A percentile compares a stretch with the other conserved stretches of the same genome.
phyloP scores from a whole-genome alignment of 2,113 vertebrate species.

The Prionailurus bengalensis region DNA sequence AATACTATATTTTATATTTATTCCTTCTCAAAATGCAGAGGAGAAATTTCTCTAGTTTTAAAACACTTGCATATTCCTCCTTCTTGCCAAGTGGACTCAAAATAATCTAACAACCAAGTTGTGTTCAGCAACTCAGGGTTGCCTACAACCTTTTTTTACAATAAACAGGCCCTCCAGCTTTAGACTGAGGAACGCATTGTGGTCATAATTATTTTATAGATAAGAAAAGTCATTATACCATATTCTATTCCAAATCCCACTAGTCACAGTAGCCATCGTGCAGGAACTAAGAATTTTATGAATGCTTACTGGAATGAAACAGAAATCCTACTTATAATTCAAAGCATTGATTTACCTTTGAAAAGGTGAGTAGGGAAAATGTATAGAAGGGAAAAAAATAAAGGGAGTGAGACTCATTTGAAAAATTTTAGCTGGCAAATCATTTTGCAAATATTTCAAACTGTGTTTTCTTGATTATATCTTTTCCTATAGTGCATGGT shows the following conservation, averaged over 20 bases:
- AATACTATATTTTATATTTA: neutral
- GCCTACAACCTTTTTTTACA: neutral
- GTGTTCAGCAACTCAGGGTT: neutral
- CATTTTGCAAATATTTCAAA: neutral
- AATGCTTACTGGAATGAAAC: neutral
- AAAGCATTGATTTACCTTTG: neutral
- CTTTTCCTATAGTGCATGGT: neutral
- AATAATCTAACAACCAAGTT: neutral
- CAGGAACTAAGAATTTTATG: neutral
- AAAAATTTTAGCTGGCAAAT: conserved; percentile 34
- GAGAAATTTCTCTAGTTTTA: neutral
- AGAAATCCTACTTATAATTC: neutral
- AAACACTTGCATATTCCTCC: neutral
- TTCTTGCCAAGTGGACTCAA: neutral
- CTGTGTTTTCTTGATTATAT: conserved; percentile 29
- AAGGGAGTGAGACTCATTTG: neutral
- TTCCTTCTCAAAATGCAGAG: neutral
- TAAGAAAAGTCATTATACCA: neutral
- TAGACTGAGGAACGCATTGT: neutral
- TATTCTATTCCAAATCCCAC: neutral
- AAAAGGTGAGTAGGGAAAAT: neutral
- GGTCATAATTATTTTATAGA: neutral
- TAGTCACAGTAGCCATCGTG: neutral
- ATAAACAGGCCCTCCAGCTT: neutral
- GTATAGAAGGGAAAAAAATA: neutral